Base-by-base conservation (phyloP, 1,140 invertebrate genomes). In the Anthonomus grandis region DNA sequence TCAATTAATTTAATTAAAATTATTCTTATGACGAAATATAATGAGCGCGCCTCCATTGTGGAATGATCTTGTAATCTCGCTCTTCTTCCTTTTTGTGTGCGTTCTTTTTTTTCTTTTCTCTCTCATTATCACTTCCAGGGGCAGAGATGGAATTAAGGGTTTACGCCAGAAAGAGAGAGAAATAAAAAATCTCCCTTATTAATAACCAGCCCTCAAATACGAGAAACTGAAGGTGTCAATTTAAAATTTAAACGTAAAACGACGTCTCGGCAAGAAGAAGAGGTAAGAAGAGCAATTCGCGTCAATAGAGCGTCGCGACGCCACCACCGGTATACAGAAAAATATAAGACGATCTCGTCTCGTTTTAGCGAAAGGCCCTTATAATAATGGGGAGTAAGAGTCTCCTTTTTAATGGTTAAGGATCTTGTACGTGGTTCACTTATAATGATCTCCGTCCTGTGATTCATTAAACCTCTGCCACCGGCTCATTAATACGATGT, bases 1-100 rank as follows among this genome's bases (percentile, higher is more conserved):
- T 64, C 69, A 70, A 70, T 70, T 68, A 69, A 69, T 68, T 69
- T 68, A 70, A 70, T 70, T 69, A 69, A 69, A 66, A 56, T 64
- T 62, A 62, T 59, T 62, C 57, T 64, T 50, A 34, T 34, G 24
- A 31, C 24, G 5, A 48, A 6, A 15, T n/a, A 48, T 34, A 48
- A 27, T 15, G 45, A 41, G 12, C 2, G 31, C 10, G 15, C 10
- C 31, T 2, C 10, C 31, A 34, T 34, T 34, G 10, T 34, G 10
- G 15, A 12, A 1, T 12, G 2, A 34, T 2, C 1, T 12, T 34
- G 15, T 10, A 10, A 13, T 2, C 10, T 34, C 10, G 15, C 31
- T 12, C 31, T 12, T 13, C 31, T 10, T 34, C 13, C 31, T 2
- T 34, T 2, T n/a, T n/a, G n/a, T n/a, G n/a, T n/a, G n/a, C n/a